Base-by-base conservation (phyloP, 2,888 invertebrate genomes). In the Drosophila dives region DNA sequence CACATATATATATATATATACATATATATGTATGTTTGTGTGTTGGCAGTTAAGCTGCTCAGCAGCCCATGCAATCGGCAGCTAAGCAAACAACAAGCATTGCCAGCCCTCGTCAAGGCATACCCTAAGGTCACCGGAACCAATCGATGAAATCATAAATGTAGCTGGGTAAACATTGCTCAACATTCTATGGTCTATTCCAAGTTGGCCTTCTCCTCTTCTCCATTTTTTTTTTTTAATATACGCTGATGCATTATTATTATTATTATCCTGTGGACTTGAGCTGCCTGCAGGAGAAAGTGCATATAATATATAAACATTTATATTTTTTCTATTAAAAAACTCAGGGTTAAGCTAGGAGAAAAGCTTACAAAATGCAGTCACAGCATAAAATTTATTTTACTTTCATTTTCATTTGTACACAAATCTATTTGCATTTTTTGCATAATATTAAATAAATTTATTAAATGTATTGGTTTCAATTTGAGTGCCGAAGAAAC, bases 31-130 rank as follows among this genome's bases (percentile, higher is more conserved):
- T 62, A 50, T 65, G 67, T 58, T 54, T 60, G 33, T 66, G 48
- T 65, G 61, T 34, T 81, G 74, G 74, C 81, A 72, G 84, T 89
- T 86, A 89, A 85, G 85, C 85, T 84, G 82, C 89, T 89, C 86
- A 86, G 87, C 73, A 73, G 84, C 84, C 80, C 72, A 55, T 62
- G 71, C 75, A 61, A 78, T 65, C 66, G 69, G 72, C 77, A 77
- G 89, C 84, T 84, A 75, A 84, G 81, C 85, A 81, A 86, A 89
- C 81, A 80, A 66, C 67, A 66, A 70, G 72, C 86, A 65, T 54
- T 59, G 68, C 59, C 69, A 67, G 67, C 48, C 36, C 45, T 23
- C 23, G 45, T 45, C 53, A 15, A 17, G 20, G 66, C 75, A 72
- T 84, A 84, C 85, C 79, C 85, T 83, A 67, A 63, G 77, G 67